phyloP scores from a whole-genome alignment of 2,113 vertebrate species.

The Saiga tatarica region DNA sequence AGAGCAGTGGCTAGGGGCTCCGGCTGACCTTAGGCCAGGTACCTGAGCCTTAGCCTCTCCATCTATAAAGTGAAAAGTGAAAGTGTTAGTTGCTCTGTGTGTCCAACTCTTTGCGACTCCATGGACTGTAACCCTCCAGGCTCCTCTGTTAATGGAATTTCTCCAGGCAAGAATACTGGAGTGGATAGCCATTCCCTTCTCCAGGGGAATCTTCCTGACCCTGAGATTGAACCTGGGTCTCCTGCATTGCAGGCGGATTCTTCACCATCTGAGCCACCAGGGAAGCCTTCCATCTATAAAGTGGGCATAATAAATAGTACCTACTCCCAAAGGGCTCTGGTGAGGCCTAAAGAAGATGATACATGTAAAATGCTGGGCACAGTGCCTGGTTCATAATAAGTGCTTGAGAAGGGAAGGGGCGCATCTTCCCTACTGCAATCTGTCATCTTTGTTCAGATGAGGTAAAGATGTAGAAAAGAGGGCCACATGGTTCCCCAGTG shows the following conservation, averaged over 20 bases:
- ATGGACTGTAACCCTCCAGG: background rate
- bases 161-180: background rate
- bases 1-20: background rate
- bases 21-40: background rate
- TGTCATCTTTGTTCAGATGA: background rate
- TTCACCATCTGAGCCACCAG: background rate
- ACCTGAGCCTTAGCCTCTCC: background rate
- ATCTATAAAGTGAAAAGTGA: background rate
- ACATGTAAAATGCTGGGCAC: rapidly evolving
- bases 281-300: background rate
- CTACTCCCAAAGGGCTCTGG: background rate
- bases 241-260: background rate
- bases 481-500: background rate
- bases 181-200: background rate
- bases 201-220: background rate
- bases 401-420: background rate
- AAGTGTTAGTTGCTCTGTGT: background rate
- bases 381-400: background rate
- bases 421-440: background rate
- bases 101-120: background rate
- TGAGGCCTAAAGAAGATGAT: background rate
- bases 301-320: background rate
- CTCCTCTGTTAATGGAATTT: background rate
- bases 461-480: background rate
- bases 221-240: background rate